Evolutionary conservation across 64 coral and sea anemone species (phyloP).

Genomic region (Montipora capricornis): DNA sequence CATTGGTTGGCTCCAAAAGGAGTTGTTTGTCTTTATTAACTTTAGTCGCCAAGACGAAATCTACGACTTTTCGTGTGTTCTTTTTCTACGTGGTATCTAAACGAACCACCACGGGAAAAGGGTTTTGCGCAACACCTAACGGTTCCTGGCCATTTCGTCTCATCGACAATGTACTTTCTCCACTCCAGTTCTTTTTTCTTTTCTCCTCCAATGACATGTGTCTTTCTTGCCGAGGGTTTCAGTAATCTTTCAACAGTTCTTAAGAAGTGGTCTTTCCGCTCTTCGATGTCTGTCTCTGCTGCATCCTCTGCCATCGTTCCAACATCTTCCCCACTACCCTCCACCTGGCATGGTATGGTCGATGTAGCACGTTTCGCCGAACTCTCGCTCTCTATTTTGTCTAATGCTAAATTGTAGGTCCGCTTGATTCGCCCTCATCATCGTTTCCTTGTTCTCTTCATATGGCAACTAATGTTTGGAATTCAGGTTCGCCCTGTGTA

Average conservation of each 20-base stretch:
- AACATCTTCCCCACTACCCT: conserved; percentile 75
- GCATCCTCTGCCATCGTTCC: conserved; percentile 77
- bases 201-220: conserved; percentile 60
- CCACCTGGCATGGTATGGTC: conserved; percentile 48
- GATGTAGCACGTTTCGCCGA: conserved; percentile 27
- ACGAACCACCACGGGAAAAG: conserved; percentile 59
- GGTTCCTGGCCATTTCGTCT: conserved; percentile 75
- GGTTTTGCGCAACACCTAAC: conserved; percentile 70
- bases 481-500: no score
- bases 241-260: conserved; percentile 72
- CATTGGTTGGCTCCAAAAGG: no score
- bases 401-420: no score
- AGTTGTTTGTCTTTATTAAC: no score
- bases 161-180: conserved; percentile 58
- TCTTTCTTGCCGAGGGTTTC: conserved; percentile 71
- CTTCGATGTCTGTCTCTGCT: conserved; percentile 70
- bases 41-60: conserved; percentile 32
- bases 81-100: conserved; percentile 75
- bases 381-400: no score
- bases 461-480: no score
- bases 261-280: conserved; percentile 70
- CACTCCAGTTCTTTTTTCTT: conserved; percentile 69
- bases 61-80: conserved; percentile 54
- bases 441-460: no score
- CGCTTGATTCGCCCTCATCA: no score